phyloP scores from a whole-genome alignment of 2,888 invertebrate genomes.

The Heliconius erato region DNA sequence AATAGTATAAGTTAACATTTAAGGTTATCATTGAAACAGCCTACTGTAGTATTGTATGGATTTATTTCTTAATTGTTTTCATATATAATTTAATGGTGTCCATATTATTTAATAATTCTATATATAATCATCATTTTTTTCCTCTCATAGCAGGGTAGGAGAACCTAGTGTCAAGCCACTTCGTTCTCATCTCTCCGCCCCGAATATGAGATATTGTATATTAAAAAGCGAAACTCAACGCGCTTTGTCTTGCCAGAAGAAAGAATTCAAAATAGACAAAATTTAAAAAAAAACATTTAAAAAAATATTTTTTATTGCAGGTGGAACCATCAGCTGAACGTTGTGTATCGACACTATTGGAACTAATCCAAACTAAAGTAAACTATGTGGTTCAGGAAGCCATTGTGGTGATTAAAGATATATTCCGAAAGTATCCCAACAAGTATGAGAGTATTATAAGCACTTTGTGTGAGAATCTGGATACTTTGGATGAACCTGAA shows the following conservation, averaged over 20 bases:
- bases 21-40: background rate
- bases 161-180: too few relatives aligned
- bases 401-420: constrained; percentile 99
- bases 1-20: background rate
- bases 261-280: background rate
- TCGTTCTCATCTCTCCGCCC: too few relatives aligned
- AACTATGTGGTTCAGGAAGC: constrained; percentile 99
- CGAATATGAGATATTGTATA: too few relatives aligned
- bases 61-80: background rate
- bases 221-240: background rate
- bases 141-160: too few relatives aligned
- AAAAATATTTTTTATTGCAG: constrained; percentile 55
- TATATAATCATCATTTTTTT: too few relatives aligned
- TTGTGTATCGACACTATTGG: constrained; percentile 98
- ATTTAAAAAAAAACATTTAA: background rate
- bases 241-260: background rate
- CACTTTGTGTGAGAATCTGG: constrained; percentile 99
- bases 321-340: constrained; percentile 98
- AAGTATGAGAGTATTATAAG: constrained; percentile 99
- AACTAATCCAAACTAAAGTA: constrained; percentile 99
- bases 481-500: constrained; percentile 99
- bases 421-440: constrained; percentile 99
- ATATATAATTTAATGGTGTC: background rate
- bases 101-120: background rate
- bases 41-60: background rate